Conservation (phyloP, 2,888 invertebrate genomes). For the Trachelus tabidus region DNA sequence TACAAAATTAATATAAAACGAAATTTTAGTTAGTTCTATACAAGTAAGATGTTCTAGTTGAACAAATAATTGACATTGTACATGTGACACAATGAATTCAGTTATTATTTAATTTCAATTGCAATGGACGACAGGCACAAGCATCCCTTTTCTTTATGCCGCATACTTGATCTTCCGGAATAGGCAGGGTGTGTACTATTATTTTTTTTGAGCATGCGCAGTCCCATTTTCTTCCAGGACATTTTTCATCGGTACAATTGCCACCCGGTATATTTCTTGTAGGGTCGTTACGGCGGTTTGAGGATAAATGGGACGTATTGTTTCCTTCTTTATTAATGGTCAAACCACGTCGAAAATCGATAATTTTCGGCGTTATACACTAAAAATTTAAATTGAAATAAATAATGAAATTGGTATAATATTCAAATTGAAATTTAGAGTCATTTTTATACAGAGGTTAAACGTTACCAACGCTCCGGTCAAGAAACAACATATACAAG, state of each 20-base stretch:
- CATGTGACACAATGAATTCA: too few relatives aligned
- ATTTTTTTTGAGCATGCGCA: constrained; percentile 19
- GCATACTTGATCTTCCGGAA: constrained; percentile 12
- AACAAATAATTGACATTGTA: too few relatives aligned
- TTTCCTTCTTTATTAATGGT: not conserved
- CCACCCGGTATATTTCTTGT: not conserved
- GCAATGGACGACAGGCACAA: constrained; percentile 15
- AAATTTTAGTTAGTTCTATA: too few relatives aligned
- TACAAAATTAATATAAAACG: too few relatives aligned
- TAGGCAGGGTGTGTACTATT: constrained; percentile 20
- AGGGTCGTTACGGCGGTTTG: too few relatives aligned
- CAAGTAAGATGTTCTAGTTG: too few relatives aligned
- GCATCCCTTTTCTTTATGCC: constrained; percentile 11
- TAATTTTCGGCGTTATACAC: constrained; percentile 25
- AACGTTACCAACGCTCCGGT: constrained; percentile 38
- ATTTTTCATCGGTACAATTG: constrained; percentile 3
- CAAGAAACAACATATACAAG: constrained; percentile 39
- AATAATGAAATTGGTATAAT: not conserved
- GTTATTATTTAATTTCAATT: not conserved
- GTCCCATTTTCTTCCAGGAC: constrained; percentile 5
- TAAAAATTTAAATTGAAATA: constrained; percentile 2
- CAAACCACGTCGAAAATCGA: constrained; percentile 5
- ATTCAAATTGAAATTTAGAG: not conserved
- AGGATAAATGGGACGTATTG: too few relatives aligned
- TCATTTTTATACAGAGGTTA: not conserved